Evolutionary conservation across 2,888 invertebrate species (phyloP).

Genomic region (Bibio marci): DNA sequence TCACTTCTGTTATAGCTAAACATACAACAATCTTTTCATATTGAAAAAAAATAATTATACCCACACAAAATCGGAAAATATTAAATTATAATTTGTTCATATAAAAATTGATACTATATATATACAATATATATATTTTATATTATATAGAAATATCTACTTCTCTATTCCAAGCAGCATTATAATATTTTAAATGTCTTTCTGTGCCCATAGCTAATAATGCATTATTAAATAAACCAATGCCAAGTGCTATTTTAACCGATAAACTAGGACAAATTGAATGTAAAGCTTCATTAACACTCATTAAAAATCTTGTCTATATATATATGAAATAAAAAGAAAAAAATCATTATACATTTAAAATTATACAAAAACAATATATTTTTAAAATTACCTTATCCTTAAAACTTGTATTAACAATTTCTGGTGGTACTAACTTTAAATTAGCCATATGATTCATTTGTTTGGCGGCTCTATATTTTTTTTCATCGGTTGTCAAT

Average conservation of each 20-base stretch:
- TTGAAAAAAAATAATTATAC: conserved; percentile 8
- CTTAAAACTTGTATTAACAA: conserved; percentile 41
- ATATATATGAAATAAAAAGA: conserved; percentile 11
- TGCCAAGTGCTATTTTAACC: conserved; percentile 60
- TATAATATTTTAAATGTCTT: conserved; percentile 48
- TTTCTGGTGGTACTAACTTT: conserved; percentile 43
- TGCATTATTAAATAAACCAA: conserved; percentile 57
- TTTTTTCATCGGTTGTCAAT: conserved; percentile 53
- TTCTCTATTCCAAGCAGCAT: conserved; percentile 53
- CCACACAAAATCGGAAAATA: background rate
- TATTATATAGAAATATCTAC: conserved; percentile 22
- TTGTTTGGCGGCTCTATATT: conserved; percentile 49
- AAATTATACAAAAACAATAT: conserved; percentile 1
- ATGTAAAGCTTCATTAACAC: conserved; percentile 57
- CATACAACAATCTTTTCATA: conserved; percentile 55
- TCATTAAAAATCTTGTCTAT: conserved; percentile 56
- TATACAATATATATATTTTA: background rate
- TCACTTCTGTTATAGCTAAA: conserved; percentile 81
- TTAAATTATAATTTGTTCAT: background rate
- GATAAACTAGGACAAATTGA: conserved; percentile 54
- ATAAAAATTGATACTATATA: conserved; percentile 5
- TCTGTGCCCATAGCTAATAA: conserved; percentile 59
- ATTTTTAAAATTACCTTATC: conserved; percentile 34
- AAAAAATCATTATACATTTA: background rate
- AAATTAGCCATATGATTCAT: conserved; percentile 47